Percentiles rank a stretch among this genome's conserved stretches.
Conservation (phyloP, 2,888 invertebrate genomes). For the Acanthoscelides obtectus region DNA sequence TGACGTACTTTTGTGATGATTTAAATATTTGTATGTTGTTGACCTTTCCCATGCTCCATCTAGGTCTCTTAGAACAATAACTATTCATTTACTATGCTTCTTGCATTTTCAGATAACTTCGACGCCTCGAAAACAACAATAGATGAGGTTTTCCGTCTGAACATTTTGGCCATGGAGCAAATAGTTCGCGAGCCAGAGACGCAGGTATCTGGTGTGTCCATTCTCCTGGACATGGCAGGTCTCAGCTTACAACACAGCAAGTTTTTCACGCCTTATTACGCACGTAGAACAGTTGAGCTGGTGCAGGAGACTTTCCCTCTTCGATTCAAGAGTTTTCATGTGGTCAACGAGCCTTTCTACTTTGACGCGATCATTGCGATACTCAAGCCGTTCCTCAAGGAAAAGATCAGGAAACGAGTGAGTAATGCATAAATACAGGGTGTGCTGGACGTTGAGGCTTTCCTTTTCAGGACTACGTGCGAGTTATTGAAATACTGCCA, state of each 20-base stretch:
- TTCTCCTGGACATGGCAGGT: constrained; percentile 46
- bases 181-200: constrained; percentile 53
- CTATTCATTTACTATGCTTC: too few relatives aligned
- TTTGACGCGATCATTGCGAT: constrained; percentile 56
- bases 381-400: constrained; percentile 77
- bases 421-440: too few relatives aligned
- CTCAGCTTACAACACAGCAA: constrained; percentile 50
- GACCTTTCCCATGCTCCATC: too few relatives aligned
- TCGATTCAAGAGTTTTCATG: constrained; percentile 49
- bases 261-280: constrained; percentile 51
- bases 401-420: constrained; percentile 73
- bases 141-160: constrained; percentile 52
- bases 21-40: too few relatives aligned
- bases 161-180: constrained; percentile 52
- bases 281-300: constrained; percentile 45
- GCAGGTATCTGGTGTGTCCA: constrained; percentile 56
- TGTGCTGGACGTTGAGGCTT: too few relatives aligned
- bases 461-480: too few relatives aligned
- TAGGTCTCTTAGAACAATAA: too few relatives aligned
- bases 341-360: constrained; percentile 50
- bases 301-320: constrained; percentile 51
- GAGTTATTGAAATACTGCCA: too few relatives aligned
- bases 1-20: too few relatives aligned
- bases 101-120: constrained; percentile 44
- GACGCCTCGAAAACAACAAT: constrained; percentile 48